Percentiles rank a stretch among this genome's conserved stretches.
phyloP scores from a whole-genome alignment of 2,888 invertebrate genomes.

The Agriopis leucophaearia region DNA sequence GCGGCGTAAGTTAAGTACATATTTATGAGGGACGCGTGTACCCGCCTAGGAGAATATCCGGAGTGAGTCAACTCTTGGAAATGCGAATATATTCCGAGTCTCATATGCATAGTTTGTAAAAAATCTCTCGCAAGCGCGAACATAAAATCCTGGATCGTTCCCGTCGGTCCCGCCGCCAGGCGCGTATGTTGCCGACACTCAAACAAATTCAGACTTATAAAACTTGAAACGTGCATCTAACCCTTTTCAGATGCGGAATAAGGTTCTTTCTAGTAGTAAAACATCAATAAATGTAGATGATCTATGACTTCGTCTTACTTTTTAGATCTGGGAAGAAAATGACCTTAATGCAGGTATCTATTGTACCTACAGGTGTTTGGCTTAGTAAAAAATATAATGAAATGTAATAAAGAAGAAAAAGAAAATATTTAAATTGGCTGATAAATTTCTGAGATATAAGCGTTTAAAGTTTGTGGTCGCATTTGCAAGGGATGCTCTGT shows the following conservation, averaged over 20 bases:
- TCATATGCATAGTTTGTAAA: constrained; percentile 74
- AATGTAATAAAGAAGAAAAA: no score
- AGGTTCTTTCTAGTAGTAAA: constrained; percentile 25
- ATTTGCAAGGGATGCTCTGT: no score
- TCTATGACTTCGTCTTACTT: constrained; percentile 8
- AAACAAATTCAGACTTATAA: constrained; percentile 49
- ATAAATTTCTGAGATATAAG: no score
- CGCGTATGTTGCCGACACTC: constrained; percentile 33
- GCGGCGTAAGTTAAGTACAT: constrained; percentile 56
- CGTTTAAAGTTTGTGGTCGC: no score
- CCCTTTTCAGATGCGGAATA: constrained; percentile 33
- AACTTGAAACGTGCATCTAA: constrained; percentile 51
- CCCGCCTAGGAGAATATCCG: constrained; percentile 51
- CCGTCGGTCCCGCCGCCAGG: constrained; percentile 49
- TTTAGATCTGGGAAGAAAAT: constrained; percentile 1
- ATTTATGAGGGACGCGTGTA: constrained; percentile 60
- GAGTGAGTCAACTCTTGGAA: constrained; percentile 50
- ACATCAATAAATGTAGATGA: constrained; percentile 30
- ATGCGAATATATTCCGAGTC: constrained; percentile 53
- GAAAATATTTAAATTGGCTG: no score
- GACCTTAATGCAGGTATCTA: neutral
- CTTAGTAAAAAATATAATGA: no score
- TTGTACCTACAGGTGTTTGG: no score
- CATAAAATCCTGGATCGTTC: constrained; percentile 66
- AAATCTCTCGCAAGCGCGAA: constrained; percentile 65